Evolutionary conservation across 2,797 vertebrate species (phyloP).

Genomic region (Danio choprae): DNA sequence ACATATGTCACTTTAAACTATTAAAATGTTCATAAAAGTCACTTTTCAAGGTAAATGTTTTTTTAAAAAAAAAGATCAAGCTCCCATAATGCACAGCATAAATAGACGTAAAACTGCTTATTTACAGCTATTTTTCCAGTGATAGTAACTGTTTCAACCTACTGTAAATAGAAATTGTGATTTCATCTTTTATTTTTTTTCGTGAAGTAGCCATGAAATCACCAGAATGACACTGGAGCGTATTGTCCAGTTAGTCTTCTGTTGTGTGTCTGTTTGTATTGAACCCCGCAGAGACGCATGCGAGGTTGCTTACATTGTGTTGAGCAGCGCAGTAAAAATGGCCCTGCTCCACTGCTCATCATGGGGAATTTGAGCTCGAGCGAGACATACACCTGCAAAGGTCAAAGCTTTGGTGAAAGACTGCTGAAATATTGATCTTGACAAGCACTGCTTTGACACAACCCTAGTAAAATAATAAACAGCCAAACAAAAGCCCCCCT

Average conservation of each 20-base stretch:
- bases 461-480: conserved; percentile 72
- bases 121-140: too few species aligned
- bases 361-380: conserved; percentile 74
- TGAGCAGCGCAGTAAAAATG: conserved; percentile 66
- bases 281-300: not conserved
- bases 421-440: conserved; percentile 77
- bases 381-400: conserved; percentile 77
- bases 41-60: too few species aligned
- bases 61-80: too few species aligned
- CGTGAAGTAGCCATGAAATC: not conserved
- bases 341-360: conserved; percentile 71
- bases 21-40: too few species aligned
- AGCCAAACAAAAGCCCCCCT: conserved; percentile 63
- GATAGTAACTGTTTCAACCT: too few species aligned
- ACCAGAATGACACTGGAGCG: not conserved
- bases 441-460: conserved; percentile 74
- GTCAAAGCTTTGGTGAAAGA: conserved; percentile 78
- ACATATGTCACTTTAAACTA: too few species aligned
- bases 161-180: not conserved
- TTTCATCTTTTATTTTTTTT: not conserved
- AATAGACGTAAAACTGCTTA: too few species aligned
- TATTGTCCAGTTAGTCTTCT: not conserved
- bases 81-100: too few species aligned
- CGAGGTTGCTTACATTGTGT: conserved; percentile 22
- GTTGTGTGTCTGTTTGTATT: conserved; percentile 9